phyloP scores from a whole-genome alignment of 1,140 invertebrate species.

The Macrobrachium rosenbergii region DNA sequence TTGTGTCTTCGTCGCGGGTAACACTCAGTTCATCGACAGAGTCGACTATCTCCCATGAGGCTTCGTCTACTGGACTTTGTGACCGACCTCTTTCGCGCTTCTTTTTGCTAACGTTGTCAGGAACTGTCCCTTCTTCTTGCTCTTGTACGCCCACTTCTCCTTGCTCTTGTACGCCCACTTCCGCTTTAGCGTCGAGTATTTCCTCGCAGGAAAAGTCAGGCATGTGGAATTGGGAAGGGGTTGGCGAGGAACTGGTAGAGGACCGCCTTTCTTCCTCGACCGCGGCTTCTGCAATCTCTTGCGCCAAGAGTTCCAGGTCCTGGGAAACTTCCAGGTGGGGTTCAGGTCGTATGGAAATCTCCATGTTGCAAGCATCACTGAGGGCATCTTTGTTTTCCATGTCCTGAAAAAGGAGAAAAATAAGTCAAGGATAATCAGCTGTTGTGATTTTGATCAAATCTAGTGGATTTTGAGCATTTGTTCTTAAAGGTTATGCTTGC shows the following conservation, averaged over 20 bases:
- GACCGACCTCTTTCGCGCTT: constrained; percentile 14
- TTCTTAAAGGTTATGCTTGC: no score
- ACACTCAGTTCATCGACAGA: constrained; percentile 1
- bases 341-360: constrained; percentile 14
- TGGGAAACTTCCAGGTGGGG: constrained; percentile 45
- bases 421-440: no score
- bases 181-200: not conserved
- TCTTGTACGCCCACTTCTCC: not conserved
- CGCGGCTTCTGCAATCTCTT: constrained; percentile 54
- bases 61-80: constrained; percentile 43
- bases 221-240: not conserved
- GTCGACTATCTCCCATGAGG: constrained; percentile 46
- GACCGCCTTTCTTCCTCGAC: constrained; percentile 39
- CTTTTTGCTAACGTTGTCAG: not conserved
- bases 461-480: no score
- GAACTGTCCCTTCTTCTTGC: not conserved
- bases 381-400: constrained; percentile 16
- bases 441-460: no score
- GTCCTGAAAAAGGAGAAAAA: not conserved
- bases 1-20: not conserved
- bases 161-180: not conserved
- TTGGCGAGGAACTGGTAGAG: constrained; percentile 22
- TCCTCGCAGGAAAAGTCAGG: not conserved
- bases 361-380: constrained; percentile 31
- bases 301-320: constrained; percentile 51